Conservation (phyloP, 2,797 vertebrate genomes). For the Merluccius polli region DNA sequence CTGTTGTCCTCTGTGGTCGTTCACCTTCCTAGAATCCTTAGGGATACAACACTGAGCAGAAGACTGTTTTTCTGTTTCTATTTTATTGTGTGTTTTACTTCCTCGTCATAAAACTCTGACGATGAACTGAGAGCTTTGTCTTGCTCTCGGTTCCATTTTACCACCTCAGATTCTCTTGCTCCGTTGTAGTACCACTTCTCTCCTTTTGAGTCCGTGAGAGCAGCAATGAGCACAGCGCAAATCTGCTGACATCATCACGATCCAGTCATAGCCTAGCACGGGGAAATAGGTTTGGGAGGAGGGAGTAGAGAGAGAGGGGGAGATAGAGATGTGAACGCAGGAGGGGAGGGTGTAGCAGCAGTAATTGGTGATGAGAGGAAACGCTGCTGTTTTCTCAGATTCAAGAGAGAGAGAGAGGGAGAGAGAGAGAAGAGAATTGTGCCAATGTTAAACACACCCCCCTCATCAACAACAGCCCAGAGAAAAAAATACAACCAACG, state of each 20-base stretch:
- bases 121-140: background rate
- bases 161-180: slow-evolving; percentile 18
- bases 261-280: slow-evolving; percentile 65
- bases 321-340: slow-evolving; percentile 27
- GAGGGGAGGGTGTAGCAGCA: slow-evolving; percentile 48
- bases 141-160: background rate
- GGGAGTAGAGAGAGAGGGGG: slow-evolving; percentile 6
- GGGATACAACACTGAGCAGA: slow-evolving; percentile 14
- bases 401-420: slow-evolving; percentile 20
- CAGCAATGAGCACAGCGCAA: slow-evolving; percentile 60
- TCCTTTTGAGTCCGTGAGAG: slow-evolving; percentile 52
- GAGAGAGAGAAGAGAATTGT: slow-evolving; percentile 12
- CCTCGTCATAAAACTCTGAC: background rate
- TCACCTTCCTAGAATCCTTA: background rate
- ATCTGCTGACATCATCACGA: slow-evolving; percentile 80
- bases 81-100: background rate
- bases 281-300: slow-evolving; percentile 14
- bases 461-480: slow-evolving; percentile 34
- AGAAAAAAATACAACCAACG: slow-evolving; percentile 16
- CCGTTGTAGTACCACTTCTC: slow-evolving; percentile 55
- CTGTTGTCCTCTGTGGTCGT: background rate
- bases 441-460: slow-evolving; percentile 52
- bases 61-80: background rate
- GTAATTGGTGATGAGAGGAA: slow-evolving; percentile 45
- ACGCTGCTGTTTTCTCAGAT: slow-evolving; percentile 56